Evolutionary conservation across 2,797 vertebrate genomes (phyloP).

Genomic region (Holocentrus rufus): DNA sequence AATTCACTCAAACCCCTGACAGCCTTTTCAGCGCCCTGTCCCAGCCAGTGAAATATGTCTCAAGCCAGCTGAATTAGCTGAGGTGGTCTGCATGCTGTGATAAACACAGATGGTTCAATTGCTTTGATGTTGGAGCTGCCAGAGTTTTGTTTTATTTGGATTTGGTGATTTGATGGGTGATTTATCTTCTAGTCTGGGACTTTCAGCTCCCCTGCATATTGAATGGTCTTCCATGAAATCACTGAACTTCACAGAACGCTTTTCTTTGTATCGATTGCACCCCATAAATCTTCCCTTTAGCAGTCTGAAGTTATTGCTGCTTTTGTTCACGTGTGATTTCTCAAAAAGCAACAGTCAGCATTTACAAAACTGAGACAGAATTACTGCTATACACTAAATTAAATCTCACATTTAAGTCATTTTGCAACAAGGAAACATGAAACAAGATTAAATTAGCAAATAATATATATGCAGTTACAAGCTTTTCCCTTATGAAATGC

Average conservation of each 20-base stretch:
- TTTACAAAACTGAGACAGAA: slow-evolving; percentile 1
- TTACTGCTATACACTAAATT: background rate
- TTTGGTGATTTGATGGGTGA: slow-evolving; percentile 23
- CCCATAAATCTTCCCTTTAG: slow-evolving; percentile 15
- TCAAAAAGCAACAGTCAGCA: background rate
- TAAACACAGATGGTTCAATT: slow-evolving; percentile 35
- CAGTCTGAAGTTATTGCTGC: slow-evolving; percentile 2
- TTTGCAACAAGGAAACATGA: background rate
- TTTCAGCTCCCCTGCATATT: slow-evolving; percentile 11
- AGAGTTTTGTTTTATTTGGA: slow-evolving; percentile 39
- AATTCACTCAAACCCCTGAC: slow-evolving; percentile 56
- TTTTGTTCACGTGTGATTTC: background rate
- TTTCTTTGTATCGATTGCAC: slow-evolving; percentile 12
- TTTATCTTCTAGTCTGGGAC: slow-evolving; percentile 9
- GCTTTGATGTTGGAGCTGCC: slow-evolving; percentile 17
- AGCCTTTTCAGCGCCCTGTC: slow-evolving; percentile 47
- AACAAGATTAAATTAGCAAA: background rate
- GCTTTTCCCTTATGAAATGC: slow-evolving; percentile 28
- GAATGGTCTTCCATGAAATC: slow-evolving; percentile 30
- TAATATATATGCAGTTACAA: background rate
- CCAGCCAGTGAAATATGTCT: slow-evolving; percentile 52
- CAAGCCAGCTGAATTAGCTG: slow-evolving; percentile 16
- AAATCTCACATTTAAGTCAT: background rate
- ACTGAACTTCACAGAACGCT: background rate
- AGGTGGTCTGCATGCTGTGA: slow-evolving; percentile 35